A percentile compares a stretch with the other conserved stretches of the same genome.
phyloP scores from a whole-genome alignment of 2,797 vertebrate species.

The Onychomys torridus region DNA sequence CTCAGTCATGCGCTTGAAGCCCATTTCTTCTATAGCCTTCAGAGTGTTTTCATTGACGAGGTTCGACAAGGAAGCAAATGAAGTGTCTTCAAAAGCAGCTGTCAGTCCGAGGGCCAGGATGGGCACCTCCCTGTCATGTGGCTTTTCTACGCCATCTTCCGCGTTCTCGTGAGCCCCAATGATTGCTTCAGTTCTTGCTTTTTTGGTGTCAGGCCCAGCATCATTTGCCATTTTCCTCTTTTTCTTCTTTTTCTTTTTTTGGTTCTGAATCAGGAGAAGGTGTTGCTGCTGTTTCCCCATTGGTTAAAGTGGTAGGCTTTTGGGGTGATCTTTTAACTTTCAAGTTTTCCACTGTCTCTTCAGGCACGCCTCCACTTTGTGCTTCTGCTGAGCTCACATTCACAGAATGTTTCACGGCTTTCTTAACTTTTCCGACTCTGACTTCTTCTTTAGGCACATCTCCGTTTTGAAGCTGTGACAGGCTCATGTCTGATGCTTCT shows the following conservation, averaged over 20 bases:
- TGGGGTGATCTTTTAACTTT: conserved; percentile 62
- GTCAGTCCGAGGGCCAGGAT: too few relatives aligned
- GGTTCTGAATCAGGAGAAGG: conserved; percentile 8
- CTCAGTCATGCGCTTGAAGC: conserved; percentile 96
- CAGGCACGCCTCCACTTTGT: neutral
- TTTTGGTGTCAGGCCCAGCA: conserved; percentile 84
- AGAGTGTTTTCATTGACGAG: conserved; percentile 85
- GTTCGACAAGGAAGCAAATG: too few relatives aligned
- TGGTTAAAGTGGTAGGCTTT: neutral
- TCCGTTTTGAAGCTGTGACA: conserved; percentile 57
- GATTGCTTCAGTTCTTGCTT: too few relatives aligned
- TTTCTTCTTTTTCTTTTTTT: conserved; percentile 87
- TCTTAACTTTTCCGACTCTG: neutral
- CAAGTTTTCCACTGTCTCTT: conserved; percentile 47
- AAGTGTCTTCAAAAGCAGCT: too few relatives aligned
- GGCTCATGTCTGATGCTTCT: neutral
- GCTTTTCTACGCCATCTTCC: neutral
- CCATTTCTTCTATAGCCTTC: conserved; percentile 94
- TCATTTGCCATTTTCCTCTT: conserved; percentile 84
- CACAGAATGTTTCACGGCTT: neutral
- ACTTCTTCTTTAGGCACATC: conserved; percentile 28
- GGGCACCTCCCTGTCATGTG: too few relatives aligned
- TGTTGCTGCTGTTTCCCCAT: conserved; percentile 11
- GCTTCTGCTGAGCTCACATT: neutral
- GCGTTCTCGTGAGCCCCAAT: neutral